phyloP scores from a whole-genome alignment of 2,888 invertebrate species.

The Nomada fabriciana region DNA sequence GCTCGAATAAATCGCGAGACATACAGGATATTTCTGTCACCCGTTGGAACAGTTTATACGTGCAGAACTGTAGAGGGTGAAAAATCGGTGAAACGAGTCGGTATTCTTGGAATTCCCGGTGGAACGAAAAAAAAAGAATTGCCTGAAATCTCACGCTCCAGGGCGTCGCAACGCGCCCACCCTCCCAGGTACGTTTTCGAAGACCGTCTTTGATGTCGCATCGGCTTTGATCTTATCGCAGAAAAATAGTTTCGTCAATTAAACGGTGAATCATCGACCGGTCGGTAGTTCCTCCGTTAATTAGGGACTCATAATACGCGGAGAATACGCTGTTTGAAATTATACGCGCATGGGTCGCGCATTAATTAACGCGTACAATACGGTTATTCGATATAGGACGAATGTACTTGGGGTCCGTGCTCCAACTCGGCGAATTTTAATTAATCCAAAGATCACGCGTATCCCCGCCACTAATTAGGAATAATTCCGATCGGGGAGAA shows the following conservation, averaged over 20 bases:
- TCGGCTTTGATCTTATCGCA: slow-evolving; percentile 42
- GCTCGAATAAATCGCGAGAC: background rate
- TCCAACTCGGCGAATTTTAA: slow-evolving; percentile 59
- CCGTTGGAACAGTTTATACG: background rate
- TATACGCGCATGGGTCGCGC: slow-evolving; percentile 45
- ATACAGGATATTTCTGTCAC: background rate
- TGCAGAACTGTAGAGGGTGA: slow-evolving; percentile 12
- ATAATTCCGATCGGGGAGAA: slow-evolving; percentile 1
- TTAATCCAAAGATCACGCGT: slow-evolving; percentile 60
- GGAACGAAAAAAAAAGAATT: slow-evolving; percentile 29
- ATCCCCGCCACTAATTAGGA: slow-evolving; percentile 61
- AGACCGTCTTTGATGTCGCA: slow-evolving; percentile 34
- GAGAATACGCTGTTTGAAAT: slow-evolving; percentile 54
- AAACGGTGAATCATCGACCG: slow-evolving; percentile 33
- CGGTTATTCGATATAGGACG: slow-evolving; percentile 31
- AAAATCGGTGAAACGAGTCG: slow-evolving; percentile 31
- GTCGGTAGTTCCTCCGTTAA: slow-evolving; percentile 56
- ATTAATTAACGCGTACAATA: slow-evolving; percentile 69
- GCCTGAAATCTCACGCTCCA: slow-evolving; percentile 42
- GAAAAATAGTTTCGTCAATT: slow-evolving; percentile 23
- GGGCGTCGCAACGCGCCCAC: slow-evolving; percentile 21
- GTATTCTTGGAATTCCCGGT: slow-evolving; percentile 24
- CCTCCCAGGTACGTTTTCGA: slow-evolving; percentile 14
- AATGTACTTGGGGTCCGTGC: slow-evolving; percentile 28
- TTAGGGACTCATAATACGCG: slow-evolving; percentile 65